A percentile compares a stretch with the other conserved stretches of the same genome.
phyloP scores from a whole-genome alignment of 2,797 vertebrate genomes.

The Tiaroga cobitis region DNA sequence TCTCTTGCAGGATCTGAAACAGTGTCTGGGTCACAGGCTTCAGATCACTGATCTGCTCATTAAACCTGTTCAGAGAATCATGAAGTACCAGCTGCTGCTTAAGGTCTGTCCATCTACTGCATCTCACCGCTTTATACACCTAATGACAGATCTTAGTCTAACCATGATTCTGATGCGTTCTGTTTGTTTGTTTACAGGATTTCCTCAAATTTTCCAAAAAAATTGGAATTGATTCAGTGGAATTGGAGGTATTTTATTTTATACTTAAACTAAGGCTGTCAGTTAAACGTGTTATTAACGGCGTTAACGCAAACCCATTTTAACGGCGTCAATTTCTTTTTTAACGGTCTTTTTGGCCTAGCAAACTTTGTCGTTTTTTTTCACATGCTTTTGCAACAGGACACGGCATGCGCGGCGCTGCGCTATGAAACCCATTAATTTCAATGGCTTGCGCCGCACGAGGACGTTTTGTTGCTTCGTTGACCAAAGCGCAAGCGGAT shows the following conservation, averaged over 20 bases:
- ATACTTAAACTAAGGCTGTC: no score
- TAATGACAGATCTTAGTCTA: neutral
- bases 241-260: conserved; percentile 86
- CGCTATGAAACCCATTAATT: no score
- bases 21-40: conserved; percentile 89
- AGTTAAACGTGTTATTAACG: no score
- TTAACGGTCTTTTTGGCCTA: no score
- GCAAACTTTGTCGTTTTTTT: no score
- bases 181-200: conserved; percentile 76
- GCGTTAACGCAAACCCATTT: no score
- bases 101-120: conserved; percentile 81
- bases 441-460: no score
- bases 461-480: no score
- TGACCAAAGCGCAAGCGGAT: no score
- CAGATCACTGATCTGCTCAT: conserved; percentile 95
- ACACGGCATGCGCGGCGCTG: no score
- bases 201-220: conserved; percentile 97
- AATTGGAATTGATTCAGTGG: conserved; percentile 88
- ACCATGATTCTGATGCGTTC: neutral
- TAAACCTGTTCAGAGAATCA: conserved; percentile 96
- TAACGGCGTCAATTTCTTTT: no score
- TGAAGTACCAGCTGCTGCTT: conserved; percentile 97
- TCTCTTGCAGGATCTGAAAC: conserved; percentile 88
- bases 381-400: no score
- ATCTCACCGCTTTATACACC: conserved; percentile 43